Evolutionary conservation across 2,888 invertebrate genomes (phyloP), one percentile per base, ranked within the genome.

Genomic region (Notodonta ziczac): DNA sequence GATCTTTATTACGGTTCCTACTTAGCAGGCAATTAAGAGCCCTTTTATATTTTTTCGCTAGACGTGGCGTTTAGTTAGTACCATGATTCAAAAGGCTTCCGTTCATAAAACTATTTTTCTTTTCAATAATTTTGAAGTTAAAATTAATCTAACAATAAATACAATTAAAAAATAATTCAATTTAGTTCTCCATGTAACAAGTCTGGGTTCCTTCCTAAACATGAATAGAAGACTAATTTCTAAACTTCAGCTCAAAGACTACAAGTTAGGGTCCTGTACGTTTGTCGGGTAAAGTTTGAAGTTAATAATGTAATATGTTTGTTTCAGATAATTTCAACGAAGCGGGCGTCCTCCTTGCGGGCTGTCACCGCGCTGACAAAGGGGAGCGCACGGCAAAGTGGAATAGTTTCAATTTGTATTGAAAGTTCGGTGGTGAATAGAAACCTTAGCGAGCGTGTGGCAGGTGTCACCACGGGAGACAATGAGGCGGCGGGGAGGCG

Each of bases 401-500:
- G 74, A 82, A 85, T 87, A 87, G 83, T 86, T 86, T 76, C 67
- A 77, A 76, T 80, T 82, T 79, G 78, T 76, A 81, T 82, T 78
- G 75, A 69, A 78, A 83, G 76, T 81, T 82, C 76, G 73, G 74
- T 76, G 77, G 80, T 72, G 77, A 78, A 75, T 71, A 73, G 77
- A 63, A 69, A 63, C 62, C 69, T 76, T 74, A 74, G 76, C 71
- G 74, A 75, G 79, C 72, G 74, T 65, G 82, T 79, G 80, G 75
- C 78, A 80, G 83, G 84, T 81, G 87, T 76, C 69, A 73, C 59
- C 67, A 74, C 67, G 68, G 59, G 77, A 68, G 71, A 85, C 80
- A 74, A 91, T 88, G 89, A 82, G 81, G 85, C 80, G 78, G 72
- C 75, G 80, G 63, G 87, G 82, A 58, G 86, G 85, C 61, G 91